phyloP scores from a whole-genome alignment of 2,888 invertebrate genomes.

The Tineola bisselliella region DNA sequence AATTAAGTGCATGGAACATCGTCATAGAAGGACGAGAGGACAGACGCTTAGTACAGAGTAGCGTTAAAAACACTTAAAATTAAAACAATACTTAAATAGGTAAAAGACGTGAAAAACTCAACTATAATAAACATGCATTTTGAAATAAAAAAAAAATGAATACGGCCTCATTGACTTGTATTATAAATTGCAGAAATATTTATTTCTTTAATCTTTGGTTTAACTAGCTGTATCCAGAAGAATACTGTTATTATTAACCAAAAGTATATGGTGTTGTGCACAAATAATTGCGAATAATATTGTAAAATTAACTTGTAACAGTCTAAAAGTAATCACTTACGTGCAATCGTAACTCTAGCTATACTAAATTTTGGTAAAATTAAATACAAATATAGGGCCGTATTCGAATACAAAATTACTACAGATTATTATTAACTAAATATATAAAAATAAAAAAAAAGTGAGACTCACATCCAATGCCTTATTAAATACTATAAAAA shows the following conservation, averaged over 20 bases:
- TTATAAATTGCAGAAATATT: not conserved
- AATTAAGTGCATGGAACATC: no score
- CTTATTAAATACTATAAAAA: no score
- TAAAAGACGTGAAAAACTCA: not conserved
- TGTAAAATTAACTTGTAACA: no score
- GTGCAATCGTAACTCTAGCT: no score
- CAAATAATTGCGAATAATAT: no score
- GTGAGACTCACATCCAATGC: not conserved
- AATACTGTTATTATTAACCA: not conserved
- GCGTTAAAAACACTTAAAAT: not conserved
- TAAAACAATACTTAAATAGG: not conserved
- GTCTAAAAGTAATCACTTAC: no score
- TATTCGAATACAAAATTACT: not conserved
- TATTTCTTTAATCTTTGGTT: not conserved
- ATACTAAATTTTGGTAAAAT: not conserved
- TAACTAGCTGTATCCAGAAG: constrained; percentile 1
- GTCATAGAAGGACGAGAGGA: no score
- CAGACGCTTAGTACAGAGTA: no score
- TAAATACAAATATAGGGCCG: not conserved
- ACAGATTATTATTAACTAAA: not conserved
- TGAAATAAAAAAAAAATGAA: not conserved
- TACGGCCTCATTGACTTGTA: not conserved
- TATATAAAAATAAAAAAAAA: not conserved
- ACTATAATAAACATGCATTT: not conserved
- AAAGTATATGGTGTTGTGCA: no score